Conservation (phyloP, 2,797 vertebrate species). For the Haliaeetus albicilla region DNA sequence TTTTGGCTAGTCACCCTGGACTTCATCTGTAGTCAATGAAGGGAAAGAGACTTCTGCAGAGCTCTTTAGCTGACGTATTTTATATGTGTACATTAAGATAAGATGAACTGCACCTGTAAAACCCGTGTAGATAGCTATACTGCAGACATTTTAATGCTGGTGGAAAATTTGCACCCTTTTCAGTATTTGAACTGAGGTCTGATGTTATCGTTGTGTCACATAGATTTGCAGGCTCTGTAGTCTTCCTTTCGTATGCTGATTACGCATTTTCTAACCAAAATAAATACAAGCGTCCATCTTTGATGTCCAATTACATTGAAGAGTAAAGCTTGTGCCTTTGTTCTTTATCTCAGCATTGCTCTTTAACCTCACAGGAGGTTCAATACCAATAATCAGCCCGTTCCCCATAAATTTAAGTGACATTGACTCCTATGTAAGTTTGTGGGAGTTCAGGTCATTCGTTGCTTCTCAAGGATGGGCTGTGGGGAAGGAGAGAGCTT, state of each 20-base stretch:
- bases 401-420: not conserved
- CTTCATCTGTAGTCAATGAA: not conserved
- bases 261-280: not conserved
- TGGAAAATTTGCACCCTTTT: not conserved
- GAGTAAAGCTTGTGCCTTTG: not conserved
- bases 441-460: not conserved
- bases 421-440: not conserved
- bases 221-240: not conserved
- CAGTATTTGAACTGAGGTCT: not conserved
- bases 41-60: not conserved
- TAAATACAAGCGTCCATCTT: not conserved
- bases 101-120: constrained; percentile 3
- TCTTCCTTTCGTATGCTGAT: not conserved
- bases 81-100: not conserved
- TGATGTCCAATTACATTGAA: not conserved
- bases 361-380: not conserved
- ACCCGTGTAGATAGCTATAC: not conserved
- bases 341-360: not conserved
- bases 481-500: not conserved
- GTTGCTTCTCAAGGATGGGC: not conserved
- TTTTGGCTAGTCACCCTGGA: not conserved
- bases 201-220: not conserved
- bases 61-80: not conserved
- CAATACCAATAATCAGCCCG: not conserved
- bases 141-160: not conserved